Conservation (phyloP, 2,888 invertebrate species). For the Sminthurinus aureus region DNA sequence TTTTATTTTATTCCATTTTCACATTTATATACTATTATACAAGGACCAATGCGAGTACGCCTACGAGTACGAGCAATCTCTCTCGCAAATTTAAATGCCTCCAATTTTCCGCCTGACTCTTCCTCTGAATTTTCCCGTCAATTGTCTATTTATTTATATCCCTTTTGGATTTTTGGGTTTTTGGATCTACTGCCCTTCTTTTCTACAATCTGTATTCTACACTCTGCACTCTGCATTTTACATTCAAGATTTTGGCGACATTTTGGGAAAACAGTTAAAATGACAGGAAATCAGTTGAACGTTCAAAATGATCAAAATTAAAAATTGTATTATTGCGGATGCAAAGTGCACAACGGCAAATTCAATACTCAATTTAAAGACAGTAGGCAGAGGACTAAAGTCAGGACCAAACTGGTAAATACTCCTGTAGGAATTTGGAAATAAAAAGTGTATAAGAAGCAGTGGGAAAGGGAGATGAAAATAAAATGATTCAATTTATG, state of each 20-base stretch:
- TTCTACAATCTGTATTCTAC: background rate
- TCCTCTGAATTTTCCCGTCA: background rate
- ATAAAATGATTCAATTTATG: too few species aligned
- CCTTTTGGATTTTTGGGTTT: background rate
- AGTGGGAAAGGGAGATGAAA: too few species aligned
- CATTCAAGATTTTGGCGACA: background rate
- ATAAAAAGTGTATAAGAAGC: too few species aligned
- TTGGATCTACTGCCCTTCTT: background rate
- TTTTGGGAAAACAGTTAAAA: too few species aligned
- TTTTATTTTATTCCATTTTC: background rate
- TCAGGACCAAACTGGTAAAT: too few species aligned
- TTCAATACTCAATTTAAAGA: too few species aligned
- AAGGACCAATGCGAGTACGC: background rate
- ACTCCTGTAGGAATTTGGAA: too few species aligned
- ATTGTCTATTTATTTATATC: background rate
- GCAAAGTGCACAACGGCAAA: too few species aligned
- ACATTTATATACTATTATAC: background rate
- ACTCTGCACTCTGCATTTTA: background rate
- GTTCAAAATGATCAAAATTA: too few species aligned
- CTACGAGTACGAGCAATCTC: background rate
- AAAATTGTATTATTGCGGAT: too few species aligned
- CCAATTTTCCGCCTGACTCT: conserved; percentile 16
- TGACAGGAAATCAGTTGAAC: too few species aligned
- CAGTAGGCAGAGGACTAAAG: too few species aligned
- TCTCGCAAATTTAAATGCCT: background rate